These are phyloP conservation scores for Terrapene triunguis DNA, from an alignment of 2,113 vertebrate species.

Conservation along the genomic window DNA sequence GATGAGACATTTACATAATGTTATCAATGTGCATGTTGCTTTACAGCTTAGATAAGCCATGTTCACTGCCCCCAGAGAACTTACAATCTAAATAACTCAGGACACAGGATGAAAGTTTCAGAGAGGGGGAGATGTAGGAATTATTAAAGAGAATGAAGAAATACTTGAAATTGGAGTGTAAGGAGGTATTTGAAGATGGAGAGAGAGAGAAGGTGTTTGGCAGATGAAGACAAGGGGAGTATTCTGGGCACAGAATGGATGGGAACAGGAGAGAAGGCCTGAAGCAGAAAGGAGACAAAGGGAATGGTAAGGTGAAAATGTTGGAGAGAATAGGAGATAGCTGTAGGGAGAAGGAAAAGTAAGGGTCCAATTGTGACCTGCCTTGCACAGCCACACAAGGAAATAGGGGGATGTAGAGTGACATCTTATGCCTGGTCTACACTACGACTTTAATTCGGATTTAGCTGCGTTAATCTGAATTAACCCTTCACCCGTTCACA, in stretches of 20 bases:
- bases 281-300: not conserved
- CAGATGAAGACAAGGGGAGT: not conserved
- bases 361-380: accelerated
- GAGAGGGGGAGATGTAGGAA: not conserved
- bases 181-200: not conserved
- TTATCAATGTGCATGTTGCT: not conserved
- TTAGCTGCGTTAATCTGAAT: too few relatives aligned
- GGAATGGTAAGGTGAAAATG: not conserved
- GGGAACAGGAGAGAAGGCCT: not conserved
- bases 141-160: not conserved
- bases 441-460: too few relatives aligned
- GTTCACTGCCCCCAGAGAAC: not conserved
- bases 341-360: accelerated
- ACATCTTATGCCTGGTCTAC: too few relatives aligned
- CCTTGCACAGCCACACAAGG: not conserved
- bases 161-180: not conserved
- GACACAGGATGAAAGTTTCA: not conserved
- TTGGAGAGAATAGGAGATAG: not conserved
- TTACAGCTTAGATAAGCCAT: not conserved
- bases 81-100: not conserved
- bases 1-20: not conserved
- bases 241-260: accelerated
- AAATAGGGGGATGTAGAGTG: not conserved
- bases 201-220: not conserved
- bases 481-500: too few relatives aligned